A percentile compares a stretch with the other conserved stretches of the same genome.
phyloP scores from a whole-genome alignment of 2,888 invertebrate genomes.

The Meganola albula region DNA sequence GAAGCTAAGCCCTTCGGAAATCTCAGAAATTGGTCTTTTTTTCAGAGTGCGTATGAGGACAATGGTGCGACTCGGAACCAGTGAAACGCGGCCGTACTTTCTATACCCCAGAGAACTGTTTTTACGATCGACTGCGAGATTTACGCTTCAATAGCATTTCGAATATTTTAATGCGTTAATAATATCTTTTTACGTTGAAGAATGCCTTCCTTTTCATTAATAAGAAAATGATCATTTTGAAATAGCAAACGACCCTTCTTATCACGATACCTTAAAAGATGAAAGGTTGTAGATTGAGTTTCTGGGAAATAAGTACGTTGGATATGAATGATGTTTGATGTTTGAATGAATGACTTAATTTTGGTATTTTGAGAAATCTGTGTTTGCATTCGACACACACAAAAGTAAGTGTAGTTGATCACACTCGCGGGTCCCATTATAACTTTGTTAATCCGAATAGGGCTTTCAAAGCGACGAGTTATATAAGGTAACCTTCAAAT shows the following conservation, averaged over 20 bases:
- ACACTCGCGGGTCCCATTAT: conserved; percentile 52
- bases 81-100: conserved; percentile 64
- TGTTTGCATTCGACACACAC: conserved; percentile 49
- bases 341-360: conserved; percentile 41
- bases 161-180: conserved; percentile 60
- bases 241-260: conserved; percentile 16
- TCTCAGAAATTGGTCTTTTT: conserved; percentile 75
- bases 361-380: no score
- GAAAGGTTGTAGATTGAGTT: conserved; percentile 22
- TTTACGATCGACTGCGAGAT: conserved; percentile 67
- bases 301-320: conserved; percentile 15
- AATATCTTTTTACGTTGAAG: conserved; percentile 38
- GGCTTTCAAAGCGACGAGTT: no score
- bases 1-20: conserved; percentile 77
- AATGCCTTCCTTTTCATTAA: conserved; percentile 42
- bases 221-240: conserved; percentile 28
- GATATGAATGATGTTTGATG: conserved; percentile 26
- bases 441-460: conserved; percentile 39
- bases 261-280: conserved; percentile 18
- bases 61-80: conserved; percentile 59
- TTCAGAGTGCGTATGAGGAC: conserved; percentile 69
- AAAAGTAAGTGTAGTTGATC: conserved; percentile 57
- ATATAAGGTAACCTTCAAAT: no score
- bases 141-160: conserved; percentile 56
- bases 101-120: conserved; percentile 61